Percentiles rank a stretch among this genome's conserved stretches.
phyloP scores from a whole-genome alignment of 2,797 vertebrate species.

The Clamator glandarius region DNA sequence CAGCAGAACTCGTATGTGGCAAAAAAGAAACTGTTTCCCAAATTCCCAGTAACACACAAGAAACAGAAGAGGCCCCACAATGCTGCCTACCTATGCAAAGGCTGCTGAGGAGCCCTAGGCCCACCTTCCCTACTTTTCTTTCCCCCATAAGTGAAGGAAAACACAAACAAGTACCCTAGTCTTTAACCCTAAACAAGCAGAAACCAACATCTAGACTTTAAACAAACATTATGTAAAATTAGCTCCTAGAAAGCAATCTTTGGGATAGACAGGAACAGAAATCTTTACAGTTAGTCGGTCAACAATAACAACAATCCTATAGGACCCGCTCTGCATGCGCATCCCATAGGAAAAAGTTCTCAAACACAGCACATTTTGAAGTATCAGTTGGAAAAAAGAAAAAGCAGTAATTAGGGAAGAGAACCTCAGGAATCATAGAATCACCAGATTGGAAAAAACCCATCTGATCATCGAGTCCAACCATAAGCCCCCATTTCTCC shows the following conservation, averaged over 20 bases:
- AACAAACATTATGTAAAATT: not conserved
- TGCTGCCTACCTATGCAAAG: accelerated
- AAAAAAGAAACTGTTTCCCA: not conserved
- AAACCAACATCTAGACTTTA: not conserved
- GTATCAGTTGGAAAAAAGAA: not conserved
- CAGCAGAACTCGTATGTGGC: not conserved
- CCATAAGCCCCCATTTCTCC: not conserved
- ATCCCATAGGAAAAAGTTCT: not conserved
- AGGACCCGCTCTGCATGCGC: not conserved
- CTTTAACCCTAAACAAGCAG: not conserved
- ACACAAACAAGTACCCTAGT: not conserved
- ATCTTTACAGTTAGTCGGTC: not conserved
- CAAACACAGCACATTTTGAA: not conserved
- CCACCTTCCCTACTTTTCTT: not conserved
- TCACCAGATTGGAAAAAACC: no score
- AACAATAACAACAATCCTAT: not conserved
- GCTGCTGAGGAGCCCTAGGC: not conserved
- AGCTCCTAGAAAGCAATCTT: not conserved
- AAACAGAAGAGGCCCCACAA: not conserved
- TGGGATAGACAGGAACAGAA: not conserved
- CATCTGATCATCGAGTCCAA: no score
- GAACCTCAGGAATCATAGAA: no score
- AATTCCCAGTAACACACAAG: not conserved
- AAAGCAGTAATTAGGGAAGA: not conserved
- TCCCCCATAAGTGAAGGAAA: not conserved